Conservation (phyloP, 1,140 invertebrate species). For the Pseudomyrmex dendroicus region DNA sequence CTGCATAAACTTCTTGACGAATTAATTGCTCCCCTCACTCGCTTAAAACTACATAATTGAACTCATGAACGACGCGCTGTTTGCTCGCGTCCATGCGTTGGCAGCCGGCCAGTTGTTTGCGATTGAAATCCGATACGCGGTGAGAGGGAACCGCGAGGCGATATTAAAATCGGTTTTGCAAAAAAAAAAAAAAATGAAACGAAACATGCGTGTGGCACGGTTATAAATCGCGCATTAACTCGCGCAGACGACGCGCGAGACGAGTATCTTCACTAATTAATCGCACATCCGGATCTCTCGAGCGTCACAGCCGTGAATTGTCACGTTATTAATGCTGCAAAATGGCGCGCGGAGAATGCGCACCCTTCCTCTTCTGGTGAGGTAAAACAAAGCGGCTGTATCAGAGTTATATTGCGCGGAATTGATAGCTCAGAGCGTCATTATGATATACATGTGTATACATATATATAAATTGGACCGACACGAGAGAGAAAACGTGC, state of each 20-base stretch:
- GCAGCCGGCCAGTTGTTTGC: conserved; percentile 53
- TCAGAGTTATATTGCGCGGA: conserved; percentile 43
- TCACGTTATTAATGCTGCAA: background rate
- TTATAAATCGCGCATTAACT: conserved; percentile 36
- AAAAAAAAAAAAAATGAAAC: background rate
- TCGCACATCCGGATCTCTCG: conserved; percentile 5
- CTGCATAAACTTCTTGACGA: conserved; percentile 27
- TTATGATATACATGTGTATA: background rate
- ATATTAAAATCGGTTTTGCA: conserved; percentile 27
- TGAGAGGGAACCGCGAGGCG: conserved; percentile 27
- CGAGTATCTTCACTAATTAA: background rate
- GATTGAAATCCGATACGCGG: conserved; percentile 63
- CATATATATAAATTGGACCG: background rate
- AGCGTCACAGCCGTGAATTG: background rate
- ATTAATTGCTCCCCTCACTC: conserved; percentile 59
- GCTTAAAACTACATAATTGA: conserved; percentile 63
- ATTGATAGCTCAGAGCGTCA: conserved; percentile 44
- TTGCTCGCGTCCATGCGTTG: conserved; percentile 54
- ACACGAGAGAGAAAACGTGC: conserved; percentile 10
- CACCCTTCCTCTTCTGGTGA: background rate
- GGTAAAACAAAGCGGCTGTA: conserved; percentile 31
- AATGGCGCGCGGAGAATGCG: background rate
- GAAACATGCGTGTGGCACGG: background rate
- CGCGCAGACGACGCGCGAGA: background rate
- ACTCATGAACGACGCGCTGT: conserved; percentile 31